Conservation (phyloP, 1,140 invertebrate genomes). For the Asobara japonica region DNA sequence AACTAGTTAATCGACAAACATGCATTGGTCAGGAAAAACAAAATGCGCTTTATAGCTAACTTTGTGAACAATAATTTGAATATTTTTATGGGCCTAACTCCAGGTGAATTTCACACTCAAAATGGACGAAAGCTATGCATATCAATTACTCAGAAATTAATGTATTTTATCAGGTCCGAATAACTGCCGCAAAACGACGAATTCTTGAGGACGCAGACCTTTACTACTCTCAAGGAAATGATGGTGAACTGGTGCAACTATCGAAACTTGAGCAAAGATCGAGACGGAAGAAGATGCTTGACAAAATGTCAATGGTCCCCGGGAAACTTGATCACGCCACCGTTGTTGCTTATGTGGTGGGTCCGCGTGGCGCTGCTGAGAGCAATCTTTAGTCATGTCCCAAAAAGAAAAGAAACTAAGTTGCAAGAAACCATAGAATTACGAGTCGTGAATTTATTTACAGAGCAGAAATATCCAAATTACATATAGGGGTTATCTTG, state of each 20-base stretch:
- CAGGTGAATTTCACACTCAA: no score
- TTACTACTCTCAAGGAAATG: slow-evolving; percentile 72
- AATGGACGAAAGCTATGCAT: slow-evolving; percentile 19
- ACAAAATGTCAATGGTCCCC: slow-evolving; percentile 80
- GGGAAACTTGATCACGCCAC: slow-evolving; percentile 95
- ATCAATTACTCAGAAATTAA: slow-evolving; percentile 23
- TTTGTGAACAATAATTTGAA: no score
- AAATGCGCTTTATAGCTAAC: no score
- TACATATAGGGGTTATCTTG: not conserved
- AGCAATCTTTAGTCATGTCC: slow-evolving; percentile 32
- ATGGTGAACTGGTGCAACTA: slow-evolving; percentile 67
- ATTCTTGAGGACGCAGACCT: slow-evolving; percentile 85
- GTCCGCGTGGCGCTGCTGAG: slow-evolving; percentile 48
- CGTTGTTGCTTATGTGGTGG: slow-evolving; percentile 84
- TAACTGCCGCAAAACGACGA: slow-evolving; percentile 80
- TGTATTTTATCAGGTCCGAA: slow-evolving; percentile 57
- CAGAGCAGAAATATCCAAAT: slow-evolving; percentile 11
- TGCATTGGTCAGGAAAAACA: no score
- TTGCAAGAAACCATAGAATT: not conserved
- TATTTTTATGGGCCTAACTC: no score
- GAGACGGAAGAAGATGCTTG: slow-evolving; percentile 75
- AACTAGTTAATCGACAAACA: no score
- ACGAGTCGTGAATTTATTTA: slow-evolving; percentile 6
- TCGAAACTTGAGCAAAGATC: slow-evolving; percentile 73
- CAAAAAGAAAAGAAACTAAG: no score